Percentiles rank a stretch among this genome's conserved stretches.
phyloP scores from a whole-genome alignment of 1,140 invertebrate species.

The Olivierus martensii region DNA sequence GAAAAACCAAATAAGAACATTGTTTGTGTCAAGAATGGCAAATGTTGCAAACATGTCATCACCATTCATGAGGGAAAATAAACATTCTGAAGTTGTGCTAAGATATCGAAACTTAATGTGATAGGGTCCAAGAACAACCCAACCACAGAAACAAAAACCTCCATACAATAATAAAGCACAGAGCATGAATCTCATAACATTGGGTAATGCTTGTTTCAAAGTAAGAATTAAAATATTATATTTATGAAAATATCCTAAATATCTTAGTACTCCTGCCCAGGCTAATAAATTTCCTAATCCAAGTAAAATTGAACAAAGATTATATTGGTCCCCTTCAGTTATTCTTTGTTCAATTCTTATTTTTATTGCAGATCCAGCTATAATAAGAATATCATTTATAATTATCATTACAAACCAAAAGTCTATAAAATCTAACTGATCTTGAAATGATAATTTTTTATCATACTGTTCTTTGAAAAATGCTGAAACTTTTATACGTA shows the following conservation, averaged over 20 bases:
- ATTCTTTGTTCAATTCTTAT: slow-evolving; percentile 82
- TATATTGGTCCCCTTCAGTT: slow-evolving; percentile 70
- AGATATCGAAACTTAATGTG: slow-evolving; percentile 91
- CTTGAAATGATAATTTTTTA: slow-evolving; percentile 57
- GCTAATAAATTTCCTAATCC: slow-evolving; percentile 90
- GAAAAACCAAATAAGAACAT: slow-evolving; percentile 78
- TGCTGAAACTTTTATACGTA: slow-evolving; percentile 60
- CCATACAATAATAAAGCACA: slow-evolving; percentile 61
- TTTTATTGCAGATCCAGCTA: slow-evolving; percentile 84
- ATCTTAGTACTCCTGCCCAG: slow-evolving; percentile 92
- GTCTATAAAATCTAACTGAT: slow-evolving; percentile 84
- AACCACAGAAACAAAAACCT: slow-evolving; percentile 95
- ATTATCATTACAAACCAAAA: slow-evolving; percentile 98
- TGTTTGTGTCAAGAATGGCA: slow-evolving; percentile 70
- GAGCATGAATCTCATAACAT: slow-evolving; percentile 80
- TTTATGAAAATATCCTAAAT: slow-evolving; percentile 93
- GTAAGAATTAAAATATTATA: slow-evolving; percentile 97
- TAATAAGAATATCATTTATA: slow-evolving; percentile 84
- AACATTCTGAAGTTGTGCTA: slow-evolving; percentile 74
- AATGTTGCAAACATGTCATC: slow-evolving; percentile 99
- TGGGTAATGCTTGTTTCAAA: slow-evolving; percentile 78
- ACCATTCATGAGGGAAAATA: slow-evolving; percentile 81
- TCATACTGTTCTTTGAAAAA: slow-evolving; percentile 62
- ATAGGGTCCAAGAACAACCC: slow-evolving; percentile 95
- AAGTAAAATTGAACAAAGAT: slow-evolving; percentile 82